phyloP scores from a whole-genome alignment of 2,113 vertebrate species.

The Perccottus glenii region DNA sequence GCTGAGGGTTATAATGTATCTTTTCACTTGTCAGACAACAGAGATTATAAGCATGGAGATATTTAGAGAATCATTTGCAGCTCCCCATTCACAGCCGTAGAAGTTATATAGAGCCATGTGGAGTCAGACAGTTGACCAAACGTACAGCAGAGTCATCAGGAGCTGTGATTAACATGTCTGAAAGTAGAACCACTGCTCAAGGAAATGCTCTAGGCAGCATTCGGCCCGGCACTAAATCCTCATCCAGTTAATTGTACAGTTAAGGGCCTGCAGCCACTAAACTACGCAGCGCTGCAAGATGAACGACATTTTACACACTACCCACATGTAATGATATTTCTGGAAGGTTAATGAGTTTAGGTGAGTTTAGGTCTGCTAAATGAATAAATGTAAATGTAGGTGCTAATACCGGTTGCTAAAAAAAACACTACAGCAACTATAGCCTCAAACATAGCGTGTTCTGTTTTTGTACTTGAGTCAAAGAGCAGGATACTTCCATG shows the following conservation, averaged over 20 bases:
- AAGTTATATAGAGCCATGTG: conserved; percentile 61
- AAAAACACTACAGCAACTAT: background rate
- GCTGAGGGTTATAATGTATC: too few species aligned
- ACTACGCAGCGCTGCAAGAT: conserved; percentile 59
- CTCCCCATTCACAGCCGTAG: conserved; percentile 28
- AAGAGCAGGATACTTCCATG: background rate
- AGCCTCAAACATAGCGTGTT: background rate
- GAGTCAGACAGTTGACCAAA: conserved; percentile 60
- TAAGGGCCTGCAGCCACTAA: conserved; percentile 55
- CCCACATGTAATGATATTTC: conserved; percentile 52
- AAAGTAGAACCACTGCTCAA: conserved; percentile 62
- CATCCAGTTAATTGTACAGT: conserved; percentile 73
- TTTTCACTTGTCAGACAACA: too few species aligned
- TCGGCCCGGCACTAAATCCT: conserved; percentile 69
- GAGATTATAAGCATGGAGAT: too few species aligned
- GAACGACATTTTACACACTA: conserved; percentile 60
- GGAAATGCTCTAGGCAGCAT: conserved; percentile 70
- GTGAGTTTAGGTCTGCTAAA: too few species aligned
- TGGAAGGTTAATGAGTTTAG: conserved; percentile 49
- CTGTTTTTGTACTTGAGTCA: background rate
- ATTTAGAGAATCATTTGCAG: too few species aligned
- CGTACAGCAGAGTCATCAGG: conserved; percentile 72
- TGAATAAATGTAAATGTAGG: too few species aligned
- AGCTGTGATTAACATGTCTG: conserved; percentile 75
- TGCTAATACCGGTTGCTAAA: conserved; percentile 8